These are phyloP conservation scores for Morone chrysops DNA, from an alignment of 2,113 vertebrate genomes.

Conservation along the genomic window DNA sequence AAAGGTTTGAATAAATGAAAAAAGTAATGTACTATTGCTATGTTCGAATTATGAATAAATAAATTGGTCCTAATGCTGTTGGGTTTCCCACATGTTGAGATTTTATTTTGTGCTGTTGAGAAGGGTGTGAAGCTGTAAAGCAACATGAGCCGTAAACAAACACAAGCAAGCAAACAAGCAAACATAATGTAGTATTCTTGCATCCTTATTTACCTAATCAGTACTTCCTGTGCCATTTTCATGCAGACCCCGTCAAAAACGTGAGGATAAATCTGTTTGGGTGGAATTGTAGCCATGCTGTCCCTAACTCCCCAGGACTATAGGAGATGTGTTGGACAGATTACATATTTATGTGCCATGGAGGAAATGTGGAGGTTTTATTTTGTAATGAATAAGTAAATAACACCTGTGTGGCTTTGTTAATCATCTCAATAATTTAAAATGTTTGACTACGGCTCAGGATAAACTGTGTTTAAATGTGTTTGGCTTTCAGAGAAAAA, in stretches of 20 bases:
- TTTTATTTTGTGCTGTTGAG: neutral
- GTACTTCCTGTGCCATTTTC: neutral
- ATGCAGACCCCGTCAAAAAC: neutral
- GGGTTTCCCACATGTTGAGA: neutral
- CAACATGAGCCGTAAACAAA: neutral
- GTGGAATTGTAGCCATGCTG: neutral
- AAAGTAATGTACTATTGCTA: no score
- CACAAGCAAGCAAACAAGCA: neutral
- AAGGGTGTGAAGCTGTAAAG: neutral
- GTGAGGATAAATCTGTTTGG: neutral
- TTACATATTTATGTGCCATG: neutral
- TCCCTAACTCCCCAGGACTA: neutral
- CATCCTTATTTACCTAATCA: neutral
- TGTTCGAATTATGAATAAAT: no score
- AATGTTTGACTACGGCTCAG: neutral
- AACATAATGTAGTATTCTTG: neutral
- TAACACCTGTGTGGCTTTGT: neutral
- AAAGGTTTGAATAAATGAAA: no score
- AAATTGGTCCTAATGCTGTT: no score
- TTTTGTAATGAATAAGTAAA: neutral
- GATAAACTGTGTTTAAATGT: no score
- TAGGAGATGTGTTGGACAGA: neutral
- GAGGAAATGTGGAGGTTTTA: neutral
- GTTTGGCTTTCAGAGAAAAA: no score
- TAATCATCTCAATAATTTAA: neutral